Conservation (phyloP, 2,113 vertebrate species). For the Petaurus breviceps region DNA sequence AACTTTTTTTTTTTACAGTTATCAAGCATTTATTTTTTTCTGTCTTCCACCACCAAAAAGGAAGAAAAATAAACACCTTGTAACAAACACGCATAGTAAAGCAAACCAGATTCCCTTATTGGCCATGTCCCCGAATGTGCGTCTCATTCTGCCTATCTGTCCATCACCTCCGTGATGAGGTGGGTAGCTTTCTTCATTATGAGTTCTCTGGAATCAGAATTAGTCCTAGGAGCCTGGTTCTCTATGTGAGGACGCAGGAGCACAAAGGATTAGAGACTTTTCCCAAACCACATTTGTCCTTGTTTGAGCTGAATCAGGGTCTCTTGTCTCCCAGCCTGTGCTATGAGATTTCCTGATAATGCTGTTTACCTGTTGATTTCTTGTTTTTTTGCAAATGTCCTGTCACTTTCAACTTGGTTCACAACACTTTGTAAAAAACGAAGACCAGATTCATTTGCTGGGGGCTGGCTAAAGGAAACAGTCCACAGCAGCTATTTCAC, state of each 20-base stretch:
- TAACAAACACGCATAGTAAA: not conserved
- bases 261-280: not conserved
- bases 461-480: not conserved
- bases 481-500: too few relatives aligned
- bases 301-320: not conserved
- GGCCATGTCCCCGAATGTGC: not conserved
- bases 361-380: not conserved
- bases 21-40: not conserved
- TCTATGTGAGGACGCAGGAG: not conserved
- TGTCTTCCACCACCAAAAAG: not conserved
- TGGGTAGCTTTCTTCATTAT: not conserved
- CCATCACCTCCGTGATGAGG: not conserved
- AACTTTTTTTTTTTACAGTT: not conserved
- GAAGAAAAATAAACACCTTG: not conserved
- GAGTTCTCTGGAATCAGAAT: not conserved
- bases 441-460: not conserved
- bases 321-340: not conserved
- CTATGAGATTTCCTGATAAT: not conserved
- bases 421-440: not conserved
- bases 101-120: not conserved
- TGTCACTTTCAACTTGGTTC: not conserved
- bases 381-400: not conserved
- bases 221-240: not conserved
- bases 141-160: not conserved
- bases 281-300: not conserved